Evolutionary conservation across 2,888 invertebrate genomes (phyloP).

Genomic region (Azorinus chamasolen): DNA sequence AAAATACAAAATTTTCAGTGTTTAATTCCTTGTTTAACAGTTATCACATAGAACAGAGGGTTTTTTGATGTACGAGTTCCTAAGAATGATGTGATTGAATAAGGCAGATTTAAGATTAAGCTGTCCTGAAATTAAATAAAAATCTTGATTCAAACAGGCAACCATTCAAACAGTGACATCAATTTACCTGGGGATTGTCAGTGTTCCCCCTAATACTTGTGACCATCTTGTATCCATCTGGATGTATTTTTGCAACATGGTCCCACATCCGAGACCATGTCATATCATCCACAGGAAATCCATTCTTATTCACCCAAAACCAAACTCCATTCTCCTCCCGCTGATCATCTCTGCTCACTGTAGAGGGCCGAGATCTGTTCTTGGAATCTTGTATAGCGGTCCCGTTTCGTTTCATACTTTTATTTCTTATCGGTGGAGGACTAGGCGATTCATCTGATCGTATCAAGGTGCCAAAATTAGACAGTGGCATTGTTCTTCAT

Average conservation of each 20-base stretch:
- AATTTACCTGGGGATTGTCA: conserved; percentile 77
- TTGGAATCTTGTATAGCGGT: conserved; percentile 41
- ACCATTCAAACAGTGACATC: no score
- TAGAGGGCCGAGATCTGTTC: conserved; percentile 39
- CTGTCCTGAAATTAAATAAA: no score
- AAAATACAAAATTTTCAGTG: no score
- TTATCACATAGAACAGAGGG: no score
- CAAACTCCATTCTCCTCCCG: conserved; percentile 83
- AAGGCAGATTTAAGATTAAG: no score
- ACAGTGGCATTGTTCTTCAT: not conserved
- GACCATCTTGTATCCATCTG: conserved; percentile 78
- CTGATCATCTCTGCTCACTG: conserved; percentile 73
- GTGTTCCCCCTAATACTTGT: conserved; percentile 70
- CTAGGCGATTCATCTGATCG: conserved; percentile 2
- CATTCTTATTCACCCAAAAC: conserved; percentile 85
- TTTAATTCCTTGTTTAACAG: no score
- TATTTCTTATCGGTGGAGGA: not conserved
- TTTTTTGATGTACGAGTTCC: no score
- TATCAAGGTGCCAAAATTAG: conserved; percentile 16
- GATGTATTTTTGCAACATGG: conserved; percentile 83
- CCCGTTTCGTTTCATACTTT: conserved; percentile 57
- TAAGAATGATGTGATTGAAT: no score
- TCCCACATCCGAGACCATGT: conserved; percentile 86
- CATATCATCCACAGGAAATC: conserved; percentile 84
- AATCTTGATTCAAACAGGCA: no score